Conservation (phyloP, 1,140 invertebrate species). For the Pogonognathellus flavescens region DNA sequence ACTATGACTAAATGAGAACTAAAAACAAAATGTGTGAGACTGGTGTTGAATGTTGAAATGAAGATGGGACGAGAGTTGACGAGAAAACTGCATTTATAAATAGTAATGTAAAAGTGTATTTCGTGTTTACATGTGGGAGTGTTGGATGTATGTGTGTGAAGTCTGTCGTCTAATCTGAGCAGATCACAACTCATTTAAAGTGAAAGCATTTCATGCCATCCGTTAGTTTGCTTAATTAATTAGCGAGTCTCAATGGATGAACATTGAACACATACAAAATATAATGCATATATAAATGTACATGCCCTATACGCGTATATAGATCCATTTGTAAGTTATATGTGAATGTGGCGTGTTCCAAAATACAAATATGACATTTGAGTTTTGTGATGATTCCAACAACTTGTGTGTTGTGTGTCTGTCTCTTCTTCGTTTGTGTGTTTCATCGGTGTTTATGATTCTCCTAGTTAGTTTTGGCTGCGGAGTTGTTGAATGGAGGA, state of each 20-base stretch:
- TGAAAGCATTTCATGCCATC: slow-evolving; percentile 28
- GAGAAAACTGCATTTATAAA: neutral
- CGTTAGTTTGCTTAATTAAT: slow-evolving; percentile 42
- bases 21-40: neutral
- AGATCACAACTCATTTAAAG: slow-evolving; percentile 12
- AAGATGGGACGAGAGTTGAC: neutral
- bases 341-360: no score
- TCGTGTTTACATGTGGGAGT: neutral
- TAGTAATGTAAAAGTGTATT: neutral
- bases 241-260: neutral
- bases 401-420: no score
- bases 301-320: no score
- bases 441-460: no score
- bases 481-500: no score
- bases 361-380: no score
- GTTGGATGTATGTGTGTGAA: neutral
- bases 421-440: no score
- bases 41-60: neutral
- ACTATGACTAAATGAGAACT: neutral
- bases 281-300: neutral
- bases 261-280: neutral
- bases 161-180: neutral
- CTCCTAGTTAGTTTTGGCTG: no score
- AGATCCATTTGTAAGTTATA: no score
- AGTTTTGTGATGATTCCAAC: no score